phyloP scores from a whole-genome alignment of 2,888 invertebrate species.

The Orchestes rusci region DNA sequence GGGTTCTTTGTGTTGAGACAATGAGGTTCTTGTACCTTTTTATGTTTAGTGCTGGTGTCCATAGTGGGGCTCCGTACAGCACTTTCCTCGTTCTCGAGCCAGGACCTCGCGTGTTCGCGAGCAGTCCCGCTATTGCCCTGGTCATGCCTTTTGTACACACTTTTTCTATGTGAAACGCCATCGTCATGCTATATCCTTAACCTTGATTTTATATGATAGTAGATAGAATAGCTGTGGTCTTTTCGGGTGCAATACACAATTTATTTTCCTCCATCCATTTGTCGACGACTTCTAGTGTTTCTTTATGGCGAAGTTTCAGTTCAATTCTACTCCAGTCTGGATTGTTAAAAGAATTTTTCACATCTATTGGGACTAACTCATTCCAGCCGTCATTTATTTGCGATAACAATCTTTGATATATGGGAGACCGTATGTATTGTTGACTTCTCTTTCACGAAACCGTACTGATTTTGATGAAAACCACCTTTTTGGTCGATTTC shows the following conservation, averaged over 20 bases:
- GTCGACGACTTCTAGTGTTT: neutral
- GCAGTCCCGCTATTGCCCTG: too few species aligned
- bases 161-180: neutral
- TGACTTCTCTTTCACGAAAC: conserved; percentile 3
- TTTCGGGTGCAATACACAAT: conserved; percentile 4
- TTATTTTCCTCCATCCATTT: conserved; percentile 4
- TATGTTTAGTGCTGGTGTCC: too few species aligned
- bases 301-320: neutral
- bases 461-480: conserved; percentile 3
- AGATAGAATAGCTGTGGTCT: conserved; percentile 5
- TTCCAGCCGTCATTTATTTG: neutral
- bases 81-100: too few species aligned
- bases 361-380: conserved; percentile 8
- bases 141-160: neutral
- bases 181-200: too few species aligned
- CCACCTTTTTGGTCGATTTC: conserved; percentile 1
- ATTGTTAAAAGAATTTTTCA: conserved; percentile 13
- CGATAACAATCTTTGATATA: neutral
- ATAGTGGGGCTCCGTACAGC: too few species aligned
- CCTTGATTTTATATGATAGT: too few species aligned
- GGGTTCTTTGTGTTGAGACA: too few species aligned
- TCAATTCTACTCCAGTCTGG: conserved; percentile 5
- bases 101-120: too few species aligned
- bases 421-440: conserved; percentile 7
- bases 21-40: too few species aligned